Percentiles rank a stretch among this genome's conserved stretches.
Conservation (phyloP, 2,797 vertebrate genomes). For the Anas capensis region DNA sequence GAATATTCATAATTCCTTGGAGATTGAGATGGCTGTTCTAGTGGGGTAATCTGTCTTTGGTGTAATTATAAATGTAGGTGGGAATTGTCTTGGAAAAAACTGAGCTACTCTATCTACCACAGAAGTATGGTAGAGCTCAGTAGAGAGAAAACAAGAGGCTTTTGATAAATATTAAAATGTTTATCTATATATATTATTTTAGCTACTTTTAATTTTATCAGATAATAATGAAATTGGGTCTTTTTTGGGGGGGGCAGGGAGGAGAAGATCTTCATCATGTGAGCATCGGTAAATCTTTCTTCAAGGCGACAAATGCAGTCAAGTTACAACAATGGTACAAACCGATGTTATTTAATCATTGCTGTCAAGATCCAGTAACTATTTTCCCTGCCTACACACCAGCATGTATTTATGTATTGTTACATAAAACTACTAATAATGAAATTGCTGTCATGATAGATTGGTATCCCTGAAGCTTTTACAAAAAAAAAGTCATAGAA, state of each 20-base stretch:
- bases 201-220: slow-evolving; percentile 44
- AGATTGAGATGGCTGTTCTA: slow-evolving; percentile 18
- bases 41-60: slow-evolving; percentile 39
- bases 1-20: slow-evolving; percentile 43
- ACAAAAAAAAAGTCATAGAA: background rate
- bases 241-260: background rate
- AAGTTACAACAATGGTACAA: slow-evolving; percentile 73
- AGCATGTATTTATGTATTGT: background rate
- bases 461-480: background rate
- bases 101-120: background rate
- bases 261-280: slow-evolving; percentile 77
- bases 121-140: background rate
- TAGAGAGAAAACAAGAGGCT: background rate
- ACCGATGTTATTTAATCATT: background rate
- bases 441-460: background rate
- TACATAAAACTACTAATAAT: background rate
- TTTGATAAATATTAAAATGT: background rate
- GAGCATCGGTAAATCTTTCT: slow-evolving; percentile 68
- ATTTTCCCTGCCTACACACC: background rate
- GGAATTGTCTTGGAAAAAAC: background rate
- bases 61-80: slow-evolving; percentile 46
- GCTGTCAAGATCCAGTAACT: background rate
- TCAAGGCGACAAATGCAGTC: slow-evolving; percentile 54
- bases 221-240: slow-evolving; percentile 76
- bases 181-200: background rate